Conservation (phyloP, 2,888 invertebrate genomes). For the Gibbula magus region DNA sequence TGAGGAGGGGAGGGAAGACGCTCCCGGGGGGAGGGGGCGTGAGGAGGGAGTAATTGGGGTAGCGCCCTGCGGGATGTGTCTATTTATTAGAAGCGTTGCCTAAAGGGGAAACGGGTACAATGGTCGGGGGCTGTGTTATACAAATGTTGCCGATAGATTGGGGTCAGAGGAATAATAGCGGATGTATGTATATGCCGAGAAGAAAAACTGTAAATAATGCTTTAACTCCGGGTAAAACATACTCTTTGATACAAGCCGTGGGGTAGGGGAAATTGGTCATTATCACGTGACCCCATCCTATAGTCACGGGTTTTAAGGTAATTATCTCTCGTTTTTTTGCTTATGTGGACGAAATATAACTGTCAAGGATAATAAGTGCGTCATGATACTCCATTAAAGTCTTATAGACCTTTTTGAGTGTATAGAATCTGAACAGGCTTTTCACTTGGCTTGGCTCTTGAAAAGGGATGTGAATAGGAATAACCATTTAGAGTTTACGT, state of each 20-base stretch:
- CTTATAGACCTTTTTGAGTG: background rate
- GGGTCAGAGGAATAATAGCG: background rate
- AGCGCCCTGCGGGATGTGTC: background rate
- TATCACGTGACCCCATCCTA: background rate
- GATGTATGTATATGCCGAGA: background rate
- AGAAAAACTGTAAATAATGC: slow-evolving; percentile 5
- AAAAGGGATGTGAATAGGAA: background rate
- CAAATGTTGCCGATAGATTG: background rate
- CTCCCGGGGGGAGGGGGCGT: background rate
- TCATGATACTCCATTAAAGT: background rate
- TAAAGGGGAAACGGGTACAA: background rate
- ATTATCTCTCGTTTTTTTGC: background rate
- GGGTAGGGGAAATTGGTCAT: background rate
- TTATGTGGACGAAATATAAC: background rate
- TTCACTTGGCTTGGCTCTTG: background rate
- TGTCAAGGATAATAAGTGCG: background rate
- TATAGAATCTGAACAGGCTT: background rate
- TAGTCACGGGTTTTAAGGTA: background rate
- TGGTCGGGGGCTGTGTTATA: background rate
- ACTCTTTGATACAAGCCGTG: background rate
- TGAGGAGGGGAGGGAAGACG: background rate
- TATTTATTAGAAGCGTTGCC: background rate
- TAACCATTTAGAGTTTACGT: background rate
- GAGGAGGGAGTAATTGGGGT: background rate
- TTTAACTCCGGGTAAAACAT: background rate